Evolutionary conservation across 2,888 invertebrate species (phyloP).

Genomic region (Leuctra nigra): DNA sequence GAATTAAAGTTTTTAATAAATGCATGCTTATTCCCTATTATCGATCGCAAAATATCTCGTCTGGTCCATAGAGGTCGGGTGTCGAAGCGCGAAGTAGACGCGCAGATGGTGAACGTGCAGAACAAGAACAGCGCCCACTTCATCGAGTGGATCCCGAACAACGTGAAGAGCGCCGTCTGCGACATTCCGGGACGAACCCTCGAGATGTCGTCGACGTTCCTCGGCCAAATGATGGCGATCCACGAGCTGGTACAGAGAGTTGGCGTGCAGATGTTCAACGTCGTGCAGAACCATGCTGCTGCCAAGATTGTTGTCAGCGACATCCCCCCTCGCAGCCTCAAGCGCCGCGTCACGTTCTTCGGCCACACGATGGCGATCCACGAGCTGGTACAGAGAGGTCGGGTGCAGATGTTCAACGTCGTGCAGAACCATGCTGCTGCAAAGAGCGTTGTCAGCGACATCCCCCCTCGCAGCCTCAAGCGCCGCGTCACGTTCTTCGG

Average conservation of each 20-base stretch:
- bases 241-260: slow-evolving; percentile 86
- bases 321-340: slow-evolving; percentile 60
- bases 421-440: slow-evolving; percentile 80
- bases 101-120: slow-evolving; percentile 71
- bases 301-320: slow-evolving; percentile 77
- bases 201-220: slow-evolving; percentile 81
- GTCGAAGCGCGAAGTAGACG: slow-evolving; percentile 67
- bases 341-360: slow-evolving; percentile 83
- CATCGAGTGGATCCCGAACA: slow-evolving; percentile 77
- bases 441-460: slow-evolving; percentile 74
- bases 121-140: slow-evolving; percentile 75
- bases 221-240: slow-evolving; percentile 80
- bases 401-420: slow-evolving; percentile 71
- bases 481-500: slow-evolving; percentile 88
- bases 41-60: too few relatives aligned
- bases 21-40: too few relatives aligned
- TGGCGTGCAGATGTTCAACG: slow-evolving; percentile 75
- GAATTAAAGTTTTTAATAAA: too few relatives aligned
- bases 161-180: slow-evolving; percentile 74
- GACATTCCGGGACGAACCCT: slow-evolving; percentile 65
- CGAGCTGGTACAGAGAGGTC: too few relatives aligned
- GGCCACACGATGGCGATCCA: slow-evolving; percentile 84
- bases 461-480: slow-evolving; percentile 58
- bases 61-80: slow-evolving; percentile 48
- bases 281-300: slow-evolving; percentile 77